Conservation (phyloP, 2,888 invertebrate genomes). For the Zaprionus bogoriensis region DNA sequence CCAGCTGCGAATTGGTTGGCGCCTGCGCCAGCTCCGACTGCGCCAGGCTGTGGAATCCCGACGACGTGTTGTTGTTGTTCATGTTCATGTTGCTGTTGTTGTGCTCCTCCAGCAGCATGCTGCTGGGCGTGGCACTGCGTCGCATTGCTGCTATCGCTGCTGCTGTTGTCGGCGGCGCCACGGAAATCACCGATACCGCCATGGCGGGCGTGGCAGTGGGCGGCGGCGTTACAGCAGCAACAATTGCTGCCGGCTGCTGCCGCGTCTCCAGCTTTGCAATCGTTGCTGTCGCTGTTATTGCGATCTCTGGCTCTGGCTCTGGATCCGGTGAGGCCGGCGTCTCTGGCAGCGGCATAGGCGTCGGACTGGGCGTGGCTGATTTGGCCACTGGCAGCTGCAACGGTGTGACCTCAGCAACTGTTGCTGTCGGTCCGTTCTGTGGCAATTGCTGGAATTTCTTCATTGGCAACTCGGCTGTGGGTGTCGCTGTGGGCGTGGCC, state of each 20-base stretch:
- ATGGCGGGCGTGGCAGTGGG: slow-evolving; percentile 21
- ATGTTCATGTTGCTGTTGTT: slow-evolving; percentile 64
- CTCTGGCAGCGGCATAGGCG: not conserved
- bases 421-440: slow-evolving; percentile 8
- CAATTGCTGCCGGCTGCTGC: not conserved
- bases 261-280: not conserved
- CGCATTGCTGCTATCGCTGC: not conserved
- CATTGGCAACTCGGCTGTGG: no score
- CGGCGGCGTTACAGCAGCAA: not conserved
- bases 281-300: not conserved
- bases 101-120: slow-evolving; percentile 61
- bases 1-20: not conserved
- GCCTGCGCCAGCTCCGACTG: slow-evolving; percentile 53
- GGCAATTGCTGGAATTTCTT: not conserved
- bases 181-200: slow-evolving; percentile 62
- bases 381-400: not conserved
- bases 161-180: slow-evolving; percentile 47
- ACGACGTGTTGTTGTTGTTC: slow-evolving; percentile 75
- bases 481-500: not conserved
- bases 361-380: not conserved
- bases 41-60: slow-evolving; percentile 76
- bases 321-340: not conserved
- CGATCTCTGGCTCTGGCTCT: not conserved
- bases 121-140: slow-evolving; percentile 42
- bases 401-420: not conserved